A percentile compares a stretch with the other conserved stretches of the same genome.
These are phyloP conservation scores for Aurelia aurita complex sp. Pacific DNA, from an alignment of 30 jellyfish, hydroid and myxozoan species.

Conservation along the genomic window DNA sequence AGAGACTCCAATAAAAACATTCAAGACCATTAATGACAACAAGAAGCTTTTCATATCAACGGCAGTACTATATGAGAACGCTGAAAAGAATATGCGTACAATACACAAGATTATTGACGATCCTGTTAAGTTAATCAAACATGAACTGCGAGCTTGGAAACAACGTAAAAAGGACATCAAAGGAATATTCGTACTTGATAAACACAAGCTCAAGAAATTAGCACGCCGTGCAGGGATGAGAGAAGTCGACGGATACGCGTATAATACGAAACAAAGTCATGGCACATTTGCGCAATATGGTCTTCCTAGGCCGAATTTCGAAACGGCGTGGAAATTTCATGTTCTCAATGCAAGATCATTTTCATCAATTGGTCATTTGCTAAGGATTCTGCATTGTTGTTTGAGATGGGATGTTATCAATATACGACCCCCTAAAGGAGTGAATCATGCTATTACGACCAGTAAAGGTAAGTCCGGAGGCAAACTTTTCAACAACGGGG, in stretches of 20 bases:
- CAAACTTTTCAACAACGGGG: too few relatives aligned
- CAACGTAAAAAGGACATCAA: conserved; percentile 69
- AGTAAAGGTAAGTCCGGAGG: conserved; percentile 77
- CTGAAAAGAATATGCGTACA: conserved; percentile 66
- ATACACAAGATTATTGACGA: conserved; percentile 58
- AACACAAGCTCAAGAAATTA: conserved; percentile 60
- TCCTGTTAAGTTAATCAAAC: conserved; percentile 67
- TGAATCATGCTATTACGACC: conserved; percentile 84
- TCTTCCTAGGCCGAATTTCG: conserved; percentile 90
- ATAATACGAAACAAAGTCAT: conserved; percentile 46
- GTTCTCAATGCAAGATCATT: conserved; percentile 65
- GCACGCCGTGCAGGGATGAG: conserved; percentile 85
- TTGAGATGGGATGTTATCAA: conserved; percentile 92
- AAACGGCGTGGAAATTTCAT: conserved; percentile 82
- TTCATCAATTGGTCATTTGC: conserved; percentile 84
- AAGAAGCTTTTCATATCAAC: conserved; percentile 11
- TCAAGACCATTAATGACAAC: conserved; percentile 11
- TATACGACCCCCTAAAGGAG: conserved; percentile 96
- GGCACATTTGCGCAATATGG: conserved; percentile 67
- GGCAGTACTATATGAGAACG: conserved; percentile 59
- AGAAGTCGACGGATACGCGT: conserved; percentile 73
- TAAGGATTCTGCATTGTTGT: conserved; percentile 90
- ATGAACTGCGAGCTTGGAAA: conserved; percentile 72
- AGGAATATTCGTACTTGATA: conserved; percentile 66
- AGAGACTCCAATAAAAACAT: conserved; percentile 2